phyloP scores from a whole-genome alignment of 2,888 invertebrate species.

The Mythimna albipuncta region DNA sequence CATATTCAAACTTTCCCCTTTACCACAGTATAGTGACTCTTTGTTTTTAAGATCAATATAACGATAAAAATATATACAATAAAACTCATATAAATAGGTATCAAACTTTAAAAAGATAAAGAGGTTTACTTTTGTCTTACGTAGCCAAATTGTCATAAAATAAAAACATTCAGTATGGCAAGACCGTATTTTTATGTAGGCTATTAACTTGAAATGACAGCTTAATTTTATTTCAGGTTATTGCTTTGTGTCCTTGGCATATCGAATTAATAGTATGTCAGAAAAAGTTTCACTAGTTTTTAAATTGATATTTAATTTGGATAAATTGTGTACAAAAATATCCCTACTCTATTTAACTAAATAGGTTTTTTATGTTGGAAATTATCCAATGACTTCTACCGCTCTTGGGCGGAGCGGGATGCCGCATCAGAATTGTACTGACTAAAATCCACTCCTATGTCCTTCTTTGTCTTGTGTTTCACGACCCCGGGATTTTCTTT shows the following conservation, averaged over 20 bases:
- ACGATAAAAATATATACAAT: not conserved
- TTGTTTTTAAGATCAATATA: no score
- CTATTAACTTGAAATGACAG: slow-evolving; percentile 58
- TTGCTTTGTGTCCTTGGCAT: slow-evolving; percentile 46
- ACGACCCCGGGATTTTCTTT: no score
- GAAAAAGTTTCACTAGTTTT: not conserved
- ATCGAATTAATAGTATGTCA: slow-evolving; percentile 3
- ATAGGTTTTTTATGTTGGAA: no score
- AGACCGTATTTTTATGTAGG: slow-evolving; percentile 61
- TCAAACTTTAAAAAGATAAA: slow-evolving; percentile 13
- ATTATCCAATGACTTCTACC: no score
- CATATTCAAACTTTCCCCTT: no score
- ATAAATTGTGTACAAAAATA: not conserved
- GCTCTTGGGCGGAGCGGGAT: no score
- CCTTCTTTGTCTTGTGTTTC: no score
- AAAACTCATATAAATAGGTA: not conserved
- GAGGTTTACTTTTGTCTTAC: slow-evolving; percentile 49
- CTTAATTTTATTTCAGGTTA: slow-evolving; percentile 60
- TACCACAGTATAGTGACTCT: no score
- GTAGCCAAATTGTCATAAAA: slow-evolving; percentile 59
- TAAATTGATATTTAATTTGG: not conserved
- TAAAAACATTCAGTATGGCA: slow-evolving; percentile 51
- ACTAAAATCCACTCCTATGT: no score
- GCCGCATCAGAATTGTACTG: no score
- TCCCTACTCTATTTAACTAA: no score